These are phyloP conservation scores for Acinonyx jubatus DNA, from an alignment of 2,113 vertebrate genomes.

Conservation along the genomic window DNA sequence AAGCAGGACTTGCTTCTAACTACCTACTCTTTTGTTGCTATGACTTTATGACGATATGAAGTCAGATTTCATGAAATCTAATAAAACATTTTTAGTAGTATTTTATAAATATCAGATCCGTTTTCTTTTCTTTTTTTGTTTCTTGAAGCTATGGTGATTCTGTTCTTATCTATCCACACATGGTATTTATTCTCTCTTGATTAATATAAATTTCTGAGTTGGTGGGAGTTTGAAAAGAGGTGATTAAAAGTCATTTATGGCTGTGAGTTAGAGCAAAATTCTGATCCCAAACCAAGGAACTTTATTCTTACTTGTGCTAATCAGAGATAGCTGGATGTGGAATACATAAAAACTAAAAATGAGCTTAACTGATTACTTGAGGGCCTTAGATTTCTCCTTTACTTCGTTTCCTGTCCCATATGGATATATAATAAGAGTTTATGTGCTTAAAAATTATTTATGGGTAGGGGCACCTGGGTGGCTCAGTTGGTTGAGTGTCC, in stretches of 20 bases:
- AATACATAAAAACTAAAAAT: background rate
- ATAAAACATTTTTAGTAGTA: constrained; percentile 17
- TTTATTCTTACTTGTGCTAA: background rate
- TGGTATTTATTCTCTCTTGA: constrained; percentile 5
- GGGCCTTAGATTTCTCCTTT: constrained; percentile 21
- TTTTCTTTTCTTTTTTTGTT: constrained; percentile 15
- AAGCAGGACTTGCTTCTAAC: background rate
- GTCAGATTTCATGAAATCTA: background rate
- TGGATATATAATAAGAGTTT: constrained; percentile 18
- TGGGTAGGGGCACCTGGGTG: no score
- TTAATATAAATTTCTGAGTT: background rate
- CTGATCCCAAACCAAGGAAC: background rate
- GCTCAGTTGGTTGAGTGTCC: no score
- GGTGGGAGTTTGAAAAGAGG: background rate
- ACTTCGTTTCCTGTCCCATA: constrained; percentile 36
- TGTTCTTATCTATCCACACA: background rate
- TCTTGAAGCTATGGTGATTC: background rate
- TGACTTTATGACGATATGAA: background rate
- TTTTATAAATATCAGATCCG: constrained; percentile 1
- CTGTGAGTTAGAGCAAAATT: constrained; percentile 31
- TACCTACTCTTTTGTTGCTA: background rate
- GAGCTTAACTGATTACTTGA: background rate
- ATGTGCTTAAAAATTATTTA: constrained; percentile 65
- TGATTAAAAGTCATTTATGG: constrained; percentile 3
- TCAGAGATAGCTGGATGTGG: background rate